Evolutionary conservation across 2,888 invertebrate genomes (phyloP).

Genomic region (Barypeithes pellucidus): DNA sequence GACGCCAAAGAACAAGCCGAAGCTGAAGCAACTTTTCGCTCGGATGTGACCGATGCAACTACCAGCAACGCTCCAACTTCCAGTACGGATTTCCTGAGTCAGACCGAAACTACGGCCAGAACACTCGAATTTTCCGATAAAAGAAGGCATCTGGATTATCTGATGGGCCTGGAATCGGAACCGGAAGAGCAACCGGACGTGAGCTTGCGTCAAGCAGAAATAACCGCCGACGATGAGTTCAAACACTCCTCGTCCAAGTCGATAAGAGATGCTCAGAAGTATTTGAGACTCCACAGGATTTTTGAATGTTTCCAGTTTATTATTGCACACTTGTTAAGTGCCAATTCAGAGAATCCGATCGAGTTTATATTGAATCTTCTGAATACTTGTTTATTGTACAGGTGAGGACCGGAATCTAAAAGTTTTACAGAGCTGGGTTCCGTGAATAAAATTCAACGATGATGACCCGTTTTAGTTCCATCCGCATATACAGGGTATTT

Average conservation of each 20-base stretch:
- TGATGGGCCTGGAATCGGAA: constrained; percentile 59
- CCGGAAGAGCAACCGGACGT: constrained; percentile 23
- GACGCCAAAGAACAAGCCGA: neutral
- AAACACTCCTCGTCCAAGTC: constrained; percentile 58
- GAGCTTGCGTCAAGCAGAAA: constrained; percentile 12
- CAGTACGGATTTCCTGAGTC: constrained; percentile 39
- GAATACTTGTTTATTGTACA: constrained; percentile 70
- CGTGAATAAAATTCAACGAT: no score
- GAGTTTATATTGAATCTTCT: constrained; percentile 69
- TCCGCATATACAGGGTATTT: no score
- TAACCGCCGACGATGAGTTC: constrained; percentile 48
- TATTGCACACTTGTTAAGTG: constrained; percentile 69
- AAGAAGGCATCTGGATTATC: constrained; percentile 60
- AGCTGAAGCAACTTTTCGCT: neutral
- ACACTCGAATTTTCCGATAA: constrained; percentile 30
- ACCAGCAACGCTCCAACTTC: constrained; percentile 40
- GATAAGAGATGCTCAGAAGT: constrained; percentile 67
- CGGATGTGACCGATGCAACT: neutral
- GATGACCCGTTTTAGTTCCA: no score
- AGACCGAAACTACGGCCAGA: constrained; percentile 51
- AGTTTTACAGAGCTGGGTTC: no score
- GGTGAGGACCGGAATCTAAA: no score
- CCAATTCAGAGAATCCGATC: constrained; percentile 69
- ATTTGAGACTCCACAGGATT: constrained; percentile 68
- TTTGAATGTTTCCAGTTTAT: constrained; percentile 71